A percentile compares a stretch with the other conserved stretches of the same genome.
These are phyloP conservation scores for Idris sp. DNA, from an alignment of 1,140 invertebrate genomes.

Conservation along the genomic window DNA sequence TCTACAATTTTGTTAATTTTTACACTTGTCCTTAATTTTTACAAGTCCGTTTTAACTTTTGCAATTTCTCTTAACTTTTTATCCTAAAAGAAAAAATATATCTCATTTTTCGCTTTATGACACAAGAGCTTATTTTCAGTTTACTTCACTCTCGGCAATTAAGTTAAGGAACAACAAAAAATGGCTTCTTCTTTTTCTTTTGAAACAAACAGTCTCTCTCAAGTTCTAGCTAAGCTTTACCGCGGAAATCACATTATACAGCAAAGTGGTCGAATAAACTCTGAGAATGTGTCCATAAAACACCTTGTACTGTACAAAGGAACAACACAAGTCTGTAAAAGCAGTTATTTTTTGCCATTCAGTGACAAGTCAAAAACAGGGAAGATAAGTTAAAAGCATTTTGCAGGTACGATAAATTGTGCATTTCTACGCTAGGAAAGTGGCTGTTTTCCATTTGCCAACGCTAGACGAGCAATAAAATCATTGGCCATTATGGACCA, in stretches of 20 bases:
- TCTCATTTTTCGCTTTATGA: too few species aligned
- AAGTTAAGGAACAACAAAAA: too few species aligned
- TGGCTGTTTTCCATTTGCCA: constrained; percentile 64
- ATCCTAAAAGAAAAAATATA: too few species aligned
- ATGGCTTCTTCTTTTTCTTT: too few species aligned
- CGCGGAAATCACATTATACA: constrained; percentile 22
- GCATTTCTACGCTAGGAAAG: constrained; percentile 50
- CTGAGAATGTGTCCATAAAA: constrained; percentile 9
- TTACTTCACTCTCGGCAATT: too few species aligned
- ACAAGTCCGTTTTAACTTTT: too few species aligned
- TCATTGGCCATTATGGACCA: constrained; percentile 66
- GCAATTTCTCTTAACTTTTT: too few species aligned
- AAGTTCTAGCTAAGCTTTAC: constrained; percentile 5
- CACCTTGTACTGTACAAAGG: background rate
- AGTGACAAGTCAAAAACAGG: constrained; percentile 37
- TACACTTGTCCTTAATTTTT: too few species aligned
- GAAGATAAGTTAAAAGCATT: constrained; percentile 39
- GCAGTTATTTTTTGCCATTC: constrained; percentile 1
- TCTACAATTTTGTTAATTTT: too few species aligned
- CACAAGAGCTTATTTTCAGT: too few species aligned
- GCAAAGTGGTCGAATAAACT: constrained; percentile 31
- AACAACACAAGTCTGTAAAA: constrained; percentile 9
- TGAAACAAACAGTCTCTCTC: too few species aligned
- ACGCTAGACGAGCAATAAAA: constrained; percentile 60
- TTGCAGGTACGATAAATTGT: constrained; percentile 57